These are phyloP conservation scores for Tachina fera DNA, from an alignment of 2,888 invertebrate genomes.

Conservation along the genomic window DNA sequence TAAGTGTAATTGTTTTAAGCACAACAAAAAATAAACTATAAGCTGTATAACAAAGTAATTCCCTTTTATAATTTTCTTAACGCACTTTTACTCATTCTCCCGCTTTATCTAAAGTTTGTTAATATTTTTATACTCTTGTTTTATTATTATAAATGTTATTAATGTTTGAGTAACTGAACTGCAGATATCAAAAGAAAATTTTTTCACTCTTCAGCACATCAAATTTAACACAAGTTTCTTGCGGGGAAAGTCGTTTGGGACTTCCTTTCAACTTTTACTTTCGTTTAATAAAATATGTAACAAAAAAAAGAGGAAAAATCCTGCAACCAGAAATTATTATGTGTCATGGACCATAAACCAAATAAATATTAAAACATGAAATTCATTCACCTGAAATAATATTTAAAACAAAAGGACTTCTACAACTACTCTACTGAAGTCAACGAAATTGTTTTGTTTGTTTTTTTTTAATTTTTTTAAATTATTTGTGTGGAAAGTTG, in stretches of 20 bases:
- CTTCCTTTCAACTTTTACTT: conserved; percentile 20
- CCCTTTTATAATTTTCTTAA: neutral
- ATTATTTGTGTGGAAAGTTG: conserved; percentile 24
- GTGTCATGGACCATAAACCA: conserved; percentile 68
- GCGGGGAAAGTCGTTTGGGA: conserved; percentile 24
- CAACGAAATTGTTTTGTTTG: neutral
- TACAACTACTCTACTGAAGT: conserved; percentile 2
- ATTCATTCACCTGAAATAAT: conserved; percentile 61
- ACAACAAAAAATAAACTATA: neutral
- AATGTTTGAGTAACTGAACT: conserved; percentile 63
- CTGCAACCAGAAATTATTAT: conserved; percentile 40
- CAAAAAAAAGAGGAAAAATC: neutral
- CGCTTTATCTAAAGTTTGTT: conserved; percentile 19
- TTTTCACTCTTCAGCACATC: neutral
- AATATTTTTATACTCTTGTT: conserved; percentile 36
- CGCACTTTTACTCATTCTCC: neutral
- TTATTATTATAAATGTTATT: conserved; percentile 18
- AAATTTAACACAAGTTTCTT: conserved; percentile 11
- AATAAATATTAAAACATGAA: conserved; percentile 58
- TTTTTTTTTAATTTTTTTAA: neutral
- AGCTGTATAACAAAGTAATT: neutral
- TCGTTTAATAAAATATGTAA: conserved; percentile 1
- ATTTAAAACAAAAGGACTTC: conserved; percentile 29
- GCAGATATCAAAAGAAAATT: conserved; percentile 45
- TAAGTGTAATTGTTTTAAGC: neutral